A percentile compares a stretch with the other conserved stretches of the same genome.
Evolutionary conservation across 2,888 invertebrate genomes (phyloP).

Genomic region (Hemithea aestivaria): DNA sequence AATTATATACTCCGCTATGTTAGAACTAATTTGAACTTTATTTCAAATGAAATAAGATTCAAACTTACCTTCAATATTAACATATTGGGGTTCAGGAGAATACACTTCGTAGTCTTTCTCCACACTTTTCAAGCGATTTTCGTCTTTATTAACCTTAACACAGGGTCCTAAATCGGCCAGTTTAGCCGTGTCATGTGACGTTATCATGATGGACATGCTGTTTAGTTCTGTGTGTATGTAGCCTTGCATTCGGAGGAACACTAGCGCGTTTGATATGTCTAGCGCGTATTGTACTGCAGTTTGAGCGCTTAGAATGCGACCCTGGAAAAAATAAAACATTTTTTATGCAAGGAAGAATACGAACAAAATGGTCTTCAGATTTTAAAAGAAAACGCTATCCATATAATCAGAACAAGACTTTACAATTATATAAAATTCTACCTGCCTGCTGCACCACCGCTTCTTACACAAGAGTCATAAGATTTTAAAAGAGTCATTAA

Average conservation of each 20-base stretch:
- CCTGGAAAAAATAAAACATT: slow-evolving; percentile 39
- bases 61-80: slow-evolving; percentile 59
- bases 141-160: slow-evolving; percentile 32
- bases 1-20: no score
- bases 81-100: slow-evolving; percentile 65
- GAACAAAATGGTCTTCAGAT: no score
- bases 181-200: slow-evolving; percentile 63
- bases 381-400: no score
- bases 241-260: slow-evolving; percentile 70
- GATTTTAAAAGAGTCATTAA: no score
- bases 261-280: slow-evolving; percentile 67
- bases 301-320: slow-evolving; percentile 60
- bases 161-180: slow-evolving; percentile 64
- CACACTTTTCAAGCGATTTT: slow-evolving; percentile 16
- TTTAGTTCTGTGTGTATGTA: slow-evolving; percentile 67
- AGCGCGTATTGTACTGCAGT: slow-evolving; percentile 61
- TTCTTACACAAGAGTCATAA: no score
- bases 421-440: no score
- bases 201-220: slow-evolving; percentile 64
- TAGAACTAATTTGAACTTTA: neutral
- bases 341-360: no score
- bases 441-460: no score
- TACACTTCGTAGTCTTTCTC: slow-evolving; percentile 49
- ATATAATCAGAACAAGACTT: no score
- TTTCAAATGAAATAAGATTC: neutral